A percentile compares a stretch with the other conserved stretches of the same genome.
These are phyloP conservation scores for Hybognathus amarus DNA, from an alignment of 2,797 vertebrate species.

Conservation along the genomic window DNA sequence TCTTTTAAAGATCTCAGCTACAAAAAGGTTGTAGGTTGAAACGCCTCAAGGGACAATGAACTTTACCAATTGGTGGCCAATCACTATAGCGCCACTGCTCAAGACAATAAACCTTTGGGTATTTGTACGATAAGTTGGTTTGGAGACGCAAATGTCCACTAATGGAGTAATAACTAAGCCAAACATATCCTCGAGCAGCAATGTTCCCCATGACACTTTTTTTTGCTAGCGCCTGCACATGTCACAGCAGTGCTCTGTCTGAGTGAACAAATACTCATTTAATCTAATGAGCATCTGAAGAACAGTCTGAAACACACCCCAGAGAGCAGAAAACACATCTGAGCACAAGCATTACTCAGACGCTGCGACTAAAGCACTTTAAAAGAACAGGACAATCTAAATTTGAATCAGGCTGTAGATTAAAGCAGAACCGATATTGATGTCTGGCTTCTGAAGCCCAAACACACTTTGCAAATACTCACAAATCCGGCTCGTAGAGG, in stretches of 20 bases:
- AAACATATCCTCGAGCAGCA: slow-evolving; percentile 24
- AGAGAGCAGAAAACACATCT: slow-evolving; percentile 23
- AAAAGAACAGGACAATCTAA: slow-evolving; percentile 28
- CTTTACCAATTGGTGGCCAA: slow-evolving; percentile 9
- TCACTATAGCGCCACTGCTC: neutral
- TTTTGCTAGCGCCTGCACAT: neutral
- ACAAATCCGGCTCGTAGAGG: slow-evolving; percentile 8
- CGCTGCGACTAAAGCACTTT: slow-evolving; percentile 12
- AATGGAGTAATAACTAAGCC: slow-evolving; percentile 16
- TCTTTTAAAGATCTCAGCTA: neutral
- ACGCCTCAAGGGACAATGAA: neutral
- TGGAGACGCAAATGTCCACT: slow-evolving; percentile 16
- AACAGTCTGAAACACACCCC: slow-evolving; percentile 14
- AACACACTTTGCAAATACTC: slow-evolving; percentile 48
- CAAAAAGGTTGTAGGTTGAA: neutral
- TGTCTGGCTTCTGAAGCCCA: slow-evolving; percentile 4
- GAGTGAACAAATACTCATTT: slow-evolving; percentile 40
- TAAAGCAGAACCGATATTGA: slow-evolving; percentile 25
- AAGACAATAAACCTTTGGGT: neutral
- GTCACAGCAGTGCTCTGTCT: slow-evolving; percentile 33
- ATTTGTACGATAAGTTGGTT: neutral
- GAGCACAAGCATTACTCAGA: slow-evolving; percentile 15
- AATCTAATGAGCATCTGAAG: slow-evolving; percentile 40
- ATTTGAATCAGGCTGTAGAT: slow-evolving; percentile 27
- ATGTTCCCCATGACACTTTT: neutral